These are phyloP conservation scores for Malaclemys terrapin DNA, from an alignment of 2,113 vertebrate species.

Conservation along the genomic window DNA sequence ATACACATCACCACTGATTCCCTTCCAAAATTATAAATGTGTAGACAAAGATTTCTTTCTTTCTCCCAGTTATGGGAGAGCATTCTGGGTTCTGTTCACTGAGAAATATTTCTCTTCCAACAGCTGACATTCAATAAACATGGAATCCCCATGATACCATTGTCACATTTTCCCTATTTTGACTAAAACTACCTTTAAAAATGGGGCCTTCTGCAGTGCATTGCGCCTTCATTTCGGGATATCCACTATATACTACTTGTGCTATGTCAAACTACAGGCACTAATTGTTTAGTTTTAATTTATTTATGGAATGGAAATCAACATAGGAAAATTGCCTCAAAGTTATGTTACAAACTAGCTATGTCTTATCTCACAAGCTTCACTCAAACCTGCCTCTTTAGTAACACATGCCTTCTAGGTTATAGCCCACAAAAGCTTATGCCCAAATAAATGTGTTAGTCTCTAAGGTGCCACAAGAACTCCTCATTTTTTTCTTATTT, in stretches of 20 bases:
- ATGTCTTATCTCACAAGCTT: not conserved
- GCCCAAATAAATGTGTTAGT: too few species aligned
- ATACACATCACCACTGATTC: not conserved
- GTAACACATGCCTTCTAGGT: not conserved
- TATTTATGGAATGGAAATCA: not conserved
- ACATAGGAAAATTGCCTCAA: not conserved
- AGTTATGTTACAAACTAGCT: not conserved
- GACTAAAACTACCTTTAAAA: not conserved
- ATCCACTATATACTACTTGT: not conserved
- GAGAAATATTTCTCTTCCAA: not conserved
- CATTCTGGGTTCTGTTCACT: not conserved
- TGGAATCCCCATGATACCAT: not conserved
- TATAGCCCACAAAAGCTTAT: too few species aligned
- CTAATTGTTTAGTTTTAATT: not conserved
- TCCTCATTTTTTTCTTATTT: too few species aligned
- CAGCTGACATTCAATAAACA: not conserved
- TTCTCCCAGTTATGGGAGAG: not conserved
- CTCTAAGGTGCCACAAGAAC: too few species aligned
- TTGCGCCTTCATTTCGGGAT: not conserved
- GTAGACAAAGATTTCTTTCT: not conserved
- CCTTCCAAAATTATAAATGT: not conserved
- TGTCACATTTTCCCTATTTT: not conserved
- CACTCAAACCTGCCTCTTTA: not conserved
- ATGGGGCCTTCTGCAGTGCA: not conserved
- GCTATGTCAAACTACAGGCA: not conserved